Conservation (phyloP, 2,888 invertebrate genomes). For the Cylindroiulus punctatus region DNA sequence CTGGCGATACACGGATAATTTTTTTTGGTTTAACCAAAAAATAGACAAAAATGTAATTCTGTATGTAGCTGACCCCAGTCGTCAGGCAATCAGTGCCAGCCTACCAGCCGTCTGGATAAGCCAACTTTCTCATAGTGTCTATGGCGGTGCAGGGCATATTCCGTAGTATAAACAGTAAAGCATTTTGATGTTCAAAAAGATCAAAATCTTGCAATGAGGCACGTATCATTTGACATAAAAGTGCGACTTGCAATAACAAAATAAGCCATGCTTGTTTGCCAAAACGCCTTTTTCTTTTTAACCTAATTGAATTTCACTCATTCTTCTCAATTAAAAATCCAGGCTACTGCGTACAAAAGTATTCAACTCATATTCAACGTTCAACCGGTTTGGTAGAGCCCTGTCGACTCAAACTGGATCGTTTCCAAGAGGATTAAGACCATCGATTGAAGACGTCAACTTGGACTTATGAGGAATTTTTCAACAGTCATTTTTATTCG, state of each 20-base stretch:
- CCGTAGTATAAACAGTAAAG: too few species aligned
- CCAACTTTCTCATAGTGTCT: too few species aligned
- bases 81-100: too few species aligned
- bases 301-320: slow-evolving; percentile 9
- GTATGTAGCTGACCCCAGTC: too few species aligned
- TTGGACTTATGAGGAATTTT: neutral
- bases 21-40: neutral
- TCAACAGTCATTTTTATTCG: slow-evolving; percentile 14
- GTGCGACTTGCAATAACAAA: neutral
- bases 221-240: too few species aligned
- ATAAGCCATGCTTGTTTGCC: neutral
- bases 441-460: neutral
- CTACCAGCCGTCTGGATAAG: too few species aligned
- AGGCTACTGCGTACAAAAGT: neutral
- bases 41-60: neutral
- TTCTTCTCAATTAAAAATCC: slow-evolving; percentile 1
- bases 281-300: neutral
- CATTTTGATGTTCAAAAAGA: too few species aligned
- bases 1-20: neutral
- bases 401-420: slow-evolving; percentile 16
- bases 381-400: neutral
- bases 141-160: too few species aligned
- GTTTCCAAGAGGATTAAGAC: slow-evolving; percentile 2
- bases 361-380: neutral
- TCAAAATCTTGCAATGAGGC: too few species aligned